Evolutionary conservation across 92 coral and sea anemone species (phyloP).

Genomic region (Actinernus sp.): DNA sequence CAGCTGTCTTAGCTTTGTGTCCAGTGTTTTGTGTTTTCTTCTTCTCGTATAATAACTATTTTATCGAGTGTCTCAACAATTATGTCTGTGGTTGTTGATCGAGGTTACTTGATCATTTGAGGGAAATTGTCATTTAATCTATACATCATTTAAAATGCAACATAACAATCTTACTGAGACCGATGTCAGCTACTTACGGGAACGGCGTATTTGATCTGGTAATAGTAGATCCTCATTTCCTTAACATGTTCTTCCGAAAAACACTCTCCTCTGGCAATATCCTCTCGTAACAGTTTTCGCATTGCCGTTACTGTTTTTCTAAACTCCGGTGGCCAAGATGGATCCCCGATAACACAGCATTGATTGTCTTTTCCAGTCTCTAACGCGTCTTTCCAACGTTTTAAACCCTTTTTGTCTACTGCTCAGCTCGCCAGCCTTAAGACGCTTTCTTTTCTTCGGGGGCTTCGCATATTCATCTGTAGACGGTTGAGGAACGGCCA

Average conservation of each 20-base stretch:
- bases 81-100: no score
- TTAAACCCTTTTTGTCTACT: conserved; percentile 1
- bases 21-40: no score
- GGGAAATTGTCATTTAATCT: no score
- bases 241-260: conserved; percentile 1
- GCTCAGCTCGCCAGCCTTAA: conserved; percentile 1
- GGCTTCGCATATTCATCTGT: no score
- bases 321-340: conserved; percentile 7
- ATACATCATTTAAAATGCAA: no score
- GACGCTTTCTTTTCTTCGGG: conserved; percentile 11
- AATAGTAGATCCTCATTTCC: conserved; percentile 3
- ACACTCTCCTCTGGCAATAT: not conserved
- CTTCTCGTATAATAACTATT: no score
- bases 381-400: conserved; percentile 7
- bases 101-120: no score
- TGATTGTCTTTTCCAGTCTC: not conserved
- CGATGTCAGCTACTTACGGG: conserved; percentile 1
- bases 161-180: no score
- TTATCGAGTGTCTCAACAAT: no score
- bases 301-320: conserved; percentile 1
- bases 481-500: no score
- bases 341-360: not conserved
- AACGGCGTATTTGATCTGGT: not conserved
- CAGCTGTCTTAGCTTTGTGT: no score
- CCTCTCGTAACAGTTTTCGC: conserved; percentile 1